phyloP scores from a whole-genome alignment of 53 echinoderm and acorn worm genomes.

The Mesocentrotus franciscanus region DNA sequence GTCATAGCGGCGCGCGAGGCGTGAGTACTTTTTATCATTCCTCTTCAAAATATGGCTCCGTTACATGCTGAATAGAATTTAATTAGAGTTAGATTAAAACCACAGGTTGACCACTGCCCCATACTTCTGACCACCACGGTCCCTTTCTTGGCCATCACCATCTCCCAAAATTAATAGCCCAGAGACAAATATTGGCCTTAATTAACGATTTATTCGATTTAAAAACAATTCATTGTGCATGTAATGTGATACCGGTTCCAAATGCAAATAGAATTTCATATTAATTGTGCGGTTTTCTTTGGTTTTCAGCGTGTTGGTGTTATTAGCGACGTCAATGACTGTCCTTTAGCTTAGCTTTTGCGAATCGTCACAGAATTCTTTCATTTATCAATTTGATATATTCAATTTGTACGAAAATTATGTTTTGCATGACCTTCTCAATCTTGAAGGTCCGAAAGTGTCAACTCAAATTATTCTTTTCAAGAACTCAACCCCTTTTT shows the following conservation, averaged over 20 bases:
- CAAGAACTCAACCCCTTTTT: background rate
- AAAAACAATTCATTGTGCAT: conserved; percentile 25
- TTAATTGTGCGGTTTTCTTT: background rate
- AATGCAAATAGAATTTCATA: background rate
- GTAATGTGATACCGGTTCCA: background rate
- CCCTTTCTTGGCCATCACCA: background rate
- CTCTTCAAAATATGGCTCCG: conserved; percentile 5
- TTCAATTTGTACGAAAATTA: background rate
- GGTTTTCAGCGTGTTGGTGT: background rate
- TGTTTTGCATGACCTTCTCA: background rate
- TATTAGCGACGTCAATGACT: background rate
- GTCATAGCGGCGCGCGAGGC: conserved; percentile 1
- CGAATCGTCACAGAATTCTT: background rate
- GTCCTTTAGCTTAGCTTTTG: background rate
- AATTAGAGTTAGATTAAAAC: conserved; percentile 41
- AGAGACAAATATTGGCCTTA: conserved; percentile 30
- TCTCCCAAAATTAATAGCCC: background rate
- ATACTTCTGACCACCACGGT: background rate
- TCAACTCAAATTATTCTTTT: background rate
- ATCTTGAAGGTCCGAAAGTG: background rate
- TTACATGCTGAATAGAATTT: conserved; percentile 35
- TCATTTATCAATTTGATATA: background rate
- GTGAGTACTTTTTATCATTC: background rate
- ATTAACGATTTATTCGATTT: conserved; percentile 20
- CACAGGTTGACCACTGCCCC: conserved; percentile 39